Conservation (phyloP, 2,888 invertebrate species). For the Desoria tigrina region DNA sequence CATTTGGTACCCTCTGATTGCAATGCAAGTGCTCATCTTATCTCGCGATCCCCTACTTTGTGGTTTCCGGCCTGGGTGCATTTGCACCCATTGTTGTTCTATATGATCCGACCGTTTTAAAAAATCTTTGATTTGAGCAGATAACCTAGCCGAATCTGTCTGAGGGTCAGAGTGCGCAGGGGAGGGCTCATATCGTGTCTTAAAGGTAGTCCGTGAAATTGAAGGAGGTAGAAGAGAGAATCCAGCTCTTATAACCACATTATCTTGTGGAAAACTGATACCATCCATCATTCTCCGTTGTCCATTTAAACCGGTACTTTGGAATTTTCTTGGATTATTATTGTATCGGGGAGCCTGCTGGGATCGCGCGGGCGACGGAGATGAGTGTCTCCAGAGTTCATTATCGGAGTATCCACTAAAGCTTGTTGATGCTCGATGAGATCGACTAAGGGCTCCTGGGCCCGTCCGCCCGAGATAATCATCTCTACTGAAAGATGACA, state of each 20-base stretch:
- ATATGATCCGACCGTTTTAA: slow-evolving; percentile 81
- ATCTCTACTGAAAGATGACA: slow-evolving; percentile 4
- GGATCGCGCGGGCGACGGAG: not conserved
- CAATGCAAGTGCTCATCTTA: slow-evolving; percentile 45
- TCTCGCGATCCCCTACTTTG: slow-evolving; percentile 26
- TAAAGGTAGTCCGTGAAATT: slow-evolving; percentile 47
- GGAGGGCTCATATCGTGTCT: slow-evolving; percentile 61
- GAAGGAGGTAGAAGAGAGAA: slow-evolving; percentile 50
- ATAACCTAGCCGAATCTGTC: slow-evolving; percentile 75
- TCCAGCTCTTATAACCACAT: slow-evolving; percentile 51
- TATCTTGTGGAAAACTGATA: slow-evolving; percentile 39
- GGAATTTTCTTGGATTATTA: slow-evolving; percentile 1
- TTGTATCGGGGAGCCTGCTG: no score
- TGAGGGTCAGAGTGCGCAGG: slow-evolving; percentile 76
- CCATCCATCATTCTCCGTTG: slow-evolving; percentile 26
- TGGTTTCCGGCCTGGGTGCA: slow-evolving; percentile 61
- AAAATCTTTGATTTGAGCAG: slow-evolving; percentile 76
- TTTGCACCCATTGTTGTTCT: slow-evolving; percentile 78
- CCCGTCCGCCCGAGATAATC: not conserved
- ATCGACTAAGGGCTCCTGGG: not conserved
- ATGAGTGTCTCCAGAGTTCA: slow-evolving; percentile 4
- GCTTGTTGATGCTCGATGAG: slow-evolving; percentile 10
- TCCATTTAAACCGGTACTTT: slow-evolving; percentile 3
- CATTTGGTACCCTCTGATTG: slow-evolving; percentile 50
- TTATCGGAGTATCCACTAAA: slow-evolving; percentile 10